Base-by-base conservation (phyloP, 2,888 invertebrate species). In the Dryobota labecula region DNA sequence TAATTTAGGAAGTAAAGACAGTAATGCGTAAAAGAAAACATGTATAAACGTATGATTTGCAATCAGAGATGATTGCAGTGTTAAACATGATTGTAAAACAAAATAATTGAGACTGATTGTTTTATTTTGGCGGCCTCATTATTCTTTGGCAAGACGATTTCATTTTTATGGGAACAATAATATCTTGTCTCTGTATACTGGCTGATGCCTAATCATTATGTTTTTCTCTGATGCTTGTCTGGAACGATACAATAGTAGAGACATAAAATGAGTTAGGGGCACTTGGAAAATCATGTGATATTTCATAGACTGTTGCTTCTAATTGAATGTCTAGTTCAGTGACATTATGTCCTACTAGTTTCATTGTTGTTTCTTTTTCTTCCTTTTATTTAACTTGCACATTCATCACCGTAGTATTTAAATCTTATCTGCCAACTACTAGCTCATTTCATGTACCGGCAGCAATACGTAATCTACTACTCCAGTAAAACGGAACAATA, bases 111-210 rank as follows among this genome's bases (percentile, higher is more conserved):
- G 41, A 20, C 49, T 64, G 70, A 71, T 79, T 78, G 69, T 78
- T 84, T 78, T 69, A 77, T 84, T 81, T 77, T 65, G 36, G 27
- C 58, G 72, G 61, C 68, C 71, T 77, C 56, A 78, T 85, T 81
- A 70, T 24, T 18, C n/a, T 49, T 60, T 60, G 27, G 41, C 36
- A 57, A 47, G n/a, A 51, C 15, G 13, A 41, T 41, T 41, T 0
- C 3, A 63, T n/a, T 66, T 70, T 76, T 80, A 73, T 84, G 61
- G 49, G 68, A 30, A 64, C 83, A 75, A 71, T 82, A 70, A 70
- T 71, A 65, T 27, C 69, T 56, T 51, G 27, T 0, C 43, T 47
- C n/a, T 49, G 47, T 47, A 43, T 8, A 63, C 15, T 24, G 49
- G 30, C 18, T 57, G 57, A 43, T 60, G 41, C 30, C 41, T 56